Evolutionary conservation across 2,113 vertebrate species (phyloP), one percentile per base, ranked within the genome.

Genomic region (Kryptolebias marmoratus): DNA sequence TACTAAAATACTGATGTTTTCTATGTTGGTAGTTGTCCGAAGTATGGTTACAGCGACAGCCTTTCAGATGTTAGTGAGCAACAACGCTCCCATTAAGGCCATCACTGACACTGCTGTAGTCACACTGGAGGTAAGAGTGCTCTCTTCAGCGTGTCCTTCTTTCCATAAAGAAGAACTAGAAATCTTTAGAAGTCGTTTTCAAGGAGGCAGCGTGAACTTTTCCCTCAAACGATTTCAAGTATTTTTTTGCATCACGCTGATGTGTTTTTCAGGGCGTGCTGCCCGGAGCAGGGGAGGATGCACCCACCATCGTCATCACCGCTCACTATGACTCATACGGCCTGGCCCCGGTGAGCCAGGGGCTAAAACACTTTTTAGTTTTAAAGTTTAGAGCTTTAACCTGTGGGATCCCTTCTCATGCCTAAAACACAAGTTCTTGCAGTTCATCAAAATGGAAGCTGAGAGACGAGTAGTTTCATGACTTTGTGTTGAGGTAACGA

Each of bases 271-370:
- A 94, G 94, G 94, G 94, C 27, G 85, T 91, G 12, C 91, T 95
- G 58, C 79, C 79, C 32, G 94, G 93, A 72, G 39, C 77, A 1
- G 88, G 77, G 28, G 91, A 91, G 15, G 94, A 94, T 47, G 57
- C 55, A 3, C 92, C 93, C 32, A 93, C 94, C 2, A 88, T 95
- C 1, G 87, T 95, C 66, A 89, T 95, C 77, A 90, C 94, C 0
- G 93, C 94, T 64, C 92, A 95, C 84, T 95, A 94, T 66, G 94
- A 95, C 75, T 91, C 93, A 6, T 93, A 82, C 32, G 93, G 94
- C 8, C 87, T 94, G n/a, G 87, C 93, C 16, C 94, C 94, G 3
- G 94, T 94, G 87, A 92, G 87, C 75, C 15, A 57, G 22, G 18
- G 42, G 3, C 0, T 10, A 9, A 16, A 65, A 50, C 27, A 14